Evolutionary conservation across 2,113 vertebrate genomes (phyloP).

Genomic region (Thermophis baileyi): DNA sequence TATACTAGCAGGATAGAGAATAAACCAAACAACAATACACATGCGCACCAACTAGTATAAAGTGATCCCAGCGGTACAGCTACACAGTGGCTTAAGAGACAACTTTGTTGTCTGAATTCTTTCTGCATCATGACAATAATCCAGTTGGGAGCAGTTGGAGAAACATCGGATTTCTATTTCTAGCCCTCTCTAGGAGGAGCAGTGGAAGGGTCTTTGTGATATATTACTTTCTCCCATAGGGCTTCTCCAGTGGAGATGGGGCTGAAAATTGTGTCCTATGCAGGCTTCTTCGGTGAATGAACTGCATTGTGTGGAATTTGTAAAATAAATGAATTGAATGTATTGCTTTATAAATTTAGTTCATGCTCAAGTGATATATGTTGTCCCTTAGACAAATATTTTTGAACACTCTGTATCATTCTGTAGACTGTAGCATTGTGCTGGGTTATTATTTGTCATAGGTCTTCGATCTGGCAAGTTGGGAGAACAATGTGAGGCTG

Average conservation of each 20-base stretch:
- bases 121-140: background rate
- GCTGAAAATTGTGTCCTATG: background rate
- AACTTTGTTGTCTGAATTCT: background rate
- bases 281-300: background rate
- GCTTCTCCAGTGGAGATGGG: background rate
- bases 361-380: background rate
- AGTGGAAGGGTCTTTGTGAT: background rate
- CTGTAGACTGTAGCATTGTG: background rate
- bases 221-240: background rate
- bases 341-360: background rate
- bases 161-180: background rate
- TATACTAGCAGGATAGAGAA: background rate
- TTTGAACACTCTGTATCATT: background rate
- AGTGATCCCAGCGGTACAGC: background rate
- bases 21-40: background rate
- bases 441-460: slow-evolving; percentile 42
- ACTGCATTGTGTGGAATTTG: background rate
- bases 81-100: background rate
- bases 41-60: background rate
- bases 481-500: slow-evolving; percentile 95
- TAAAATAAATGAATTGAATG: background rate
- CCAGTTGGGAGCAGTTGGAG: background rate
- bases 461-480: slow-evolving; percentile 92
- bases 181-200: background rate
- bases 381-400: background rate